Percentiles rank a stretch among this genome's conserved stretches.
phyloP scores from a whole-genome alignment of 2,113 vertebrate species.

The Scytalopus superciliaris region DNA sequence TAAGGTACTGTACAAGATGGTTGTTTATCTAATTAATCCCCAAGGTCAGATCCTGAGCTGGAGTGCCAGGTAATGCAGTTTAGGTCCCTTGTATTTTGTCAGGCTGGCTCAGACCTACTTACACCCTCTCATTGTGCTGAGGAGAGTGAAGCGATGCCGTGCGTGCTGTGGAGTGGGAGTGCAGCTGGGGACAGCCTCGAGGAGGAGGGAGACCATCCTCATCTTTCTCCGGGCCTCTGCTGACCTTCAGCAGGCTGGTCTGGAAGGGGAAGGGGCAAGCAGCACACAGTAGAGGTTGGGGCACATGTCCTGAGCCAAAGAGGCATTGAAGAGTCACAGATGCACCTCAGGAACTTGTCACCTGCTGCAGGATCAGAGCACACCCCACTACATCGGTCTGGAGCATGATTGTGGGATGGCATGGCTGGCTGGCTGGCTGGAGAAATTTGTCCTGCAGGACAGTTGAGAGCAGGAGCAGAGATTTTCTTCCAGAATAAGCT shows the following conservation, averaged over 20 bases:
- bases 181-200: accelerated
- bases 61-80: slow-evolving; percentile 43
- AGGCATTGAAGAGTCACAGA: background rate
- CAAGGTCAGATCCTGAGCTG: slow-evolving; percentile 28
- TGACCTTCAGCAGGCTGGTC: background rate
- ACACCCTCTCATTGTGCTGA: accelerated
- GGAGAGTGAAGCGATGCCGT: accelerated
- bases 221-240: background rate
- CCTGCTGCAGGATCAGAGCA: background rate
- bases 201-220: background rate
- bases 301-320: background rate
- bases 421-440: background rate
- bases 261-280: background rate
- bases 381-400: accelerated
- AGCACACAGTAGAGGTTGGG: accelerated
- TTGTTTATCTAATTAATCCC: slow-evolving; percentile 70
- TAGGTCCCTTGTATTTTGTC: background rate
- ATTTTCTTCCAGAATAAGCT: background rate
- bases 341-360: accelerated
- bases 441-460: background rate
- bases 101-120: slow-evolving; percentile 16
- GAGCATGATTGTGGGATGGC: accelerated
- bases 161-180: accelerated
- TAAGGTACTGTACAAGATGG: slow-evolving; percentile 11
- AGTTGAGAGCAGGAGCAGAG: background rate